A percentile compares a stretch with the other conserved stretches of the same genome.
Conservation (phyloP, 1,140 invertebrate genomes). For the Diachasma alloeum region DNA sequence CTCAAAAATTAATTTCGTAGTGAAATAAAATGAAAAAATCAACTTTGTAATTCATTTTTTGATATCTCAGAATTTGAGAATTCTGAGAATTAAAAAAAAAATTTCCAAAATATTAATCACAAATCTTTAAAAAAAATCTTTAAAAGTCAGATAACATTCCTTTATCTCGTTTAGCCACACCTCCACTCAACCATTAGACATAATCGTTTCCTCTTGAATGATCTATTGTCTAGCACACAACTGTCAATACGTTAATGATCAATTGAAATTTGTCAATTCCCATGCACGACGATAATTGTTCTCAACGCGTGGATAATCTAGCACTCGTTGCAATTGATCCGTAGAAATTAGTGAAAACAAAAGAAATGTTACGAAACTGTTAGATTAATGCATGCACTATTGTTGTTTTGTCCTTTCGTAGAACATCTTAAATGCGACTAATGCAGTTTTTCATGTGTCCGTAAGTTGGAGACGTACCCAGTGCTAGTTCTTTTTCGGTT, state of each 20-base stretch:
- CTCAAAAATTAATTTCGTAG: no score
- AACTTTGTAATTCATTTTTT: no score
- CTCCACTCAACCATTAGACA: neutral
- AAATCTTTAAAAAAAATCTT: no score
- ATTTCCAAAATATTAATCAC: no score
- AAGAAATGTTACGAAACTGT: conserved; percentile 29
- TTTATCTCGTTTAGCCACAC: no score
- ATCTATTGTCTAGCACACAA: neutral
- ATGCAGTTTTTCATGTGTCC: conserved; percentile 66
- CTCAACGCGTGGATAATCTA: neutral
- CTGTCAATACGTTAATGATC: neutral
- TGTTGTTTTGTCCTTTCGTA: conserved; percentile 65
- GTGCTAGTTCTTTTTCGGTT: conserved; percentile 39
- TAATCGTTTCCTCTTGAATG: neutral
- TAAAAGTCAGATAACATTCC: no score
- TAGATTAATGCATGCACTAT: conserved; percentile 56
- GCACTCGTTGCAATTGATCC: conserved; percentile 1
- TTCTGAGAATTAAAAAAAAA: no score
- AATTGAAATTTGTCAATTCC: neutral
- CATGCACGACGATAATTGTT: neutral
- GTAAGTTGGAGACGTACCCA: conserved; percentile 62
- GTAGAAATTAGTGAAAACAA: neutral
- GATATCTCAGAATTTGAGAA: no score
- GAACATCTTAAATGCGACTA: conserved; percentile 66
- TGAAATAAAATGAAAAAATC: no score